Base-by-base conservation (phyloP, 2,888 invertebrate species). In the Isoperla grammatica region DNA sequence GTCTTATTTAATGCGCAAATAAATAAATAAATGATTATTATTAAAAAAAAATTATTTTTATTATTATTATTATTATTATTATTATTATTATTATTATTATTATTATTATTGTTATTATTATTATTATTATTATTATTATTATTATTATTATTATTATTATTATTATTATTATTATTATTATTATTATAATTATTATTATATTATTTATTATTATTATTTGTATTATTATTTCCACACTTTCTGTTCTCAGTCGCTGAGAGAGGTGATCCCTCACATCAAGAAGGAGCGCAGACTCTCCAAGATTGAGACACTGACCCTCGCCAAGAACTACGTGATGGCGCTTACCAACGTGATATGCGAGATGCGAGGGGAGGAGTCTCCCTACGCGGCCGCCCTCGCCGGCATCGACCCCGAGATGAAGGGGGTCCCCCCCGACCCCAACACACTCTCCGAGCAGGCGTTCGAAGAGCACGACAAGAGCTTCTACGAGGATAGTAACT, bases 261-360 rank as follows among this genome's bases (percentile, higher is more conserved):
- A 87, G 73, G 88, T 88, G 61, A 88, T 88, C 72, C 88, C 88
- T 53, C 88, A 88, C 72, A 86, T 88, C 65, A 85, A 85, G 74
- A 84, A 86, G 79, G 87, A 87, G 71, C 76, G 87, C 68, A 85
- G 86, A 72, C 76, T 88, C 69, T 87, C 87, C 66, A 88, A 88
- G 79, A 88, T 88, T 70, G 88, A 88, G 75, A 88, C 88, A 22
- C 78, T 88, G 65, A 88, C 88, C 55, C 76, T 88, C 75, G 88
- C 88, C 66, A 87, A 88, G 77, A 88, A 88, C 78, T 88, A 88
- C 76, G 88, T 88, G 72, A 87, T 87, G 83, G 88, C 88, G 39
- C 76, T 88, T 70, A 88, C 88, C 67, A 88, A 87, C 73, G 86
- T 87, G 69, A 86, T 88, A 69, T 88, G 87, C 74, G 87, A 86